Conservation (phyloP, 37 sponge, comb jelly and placozoan species). For the Lycopodina hypogea region DNA sequence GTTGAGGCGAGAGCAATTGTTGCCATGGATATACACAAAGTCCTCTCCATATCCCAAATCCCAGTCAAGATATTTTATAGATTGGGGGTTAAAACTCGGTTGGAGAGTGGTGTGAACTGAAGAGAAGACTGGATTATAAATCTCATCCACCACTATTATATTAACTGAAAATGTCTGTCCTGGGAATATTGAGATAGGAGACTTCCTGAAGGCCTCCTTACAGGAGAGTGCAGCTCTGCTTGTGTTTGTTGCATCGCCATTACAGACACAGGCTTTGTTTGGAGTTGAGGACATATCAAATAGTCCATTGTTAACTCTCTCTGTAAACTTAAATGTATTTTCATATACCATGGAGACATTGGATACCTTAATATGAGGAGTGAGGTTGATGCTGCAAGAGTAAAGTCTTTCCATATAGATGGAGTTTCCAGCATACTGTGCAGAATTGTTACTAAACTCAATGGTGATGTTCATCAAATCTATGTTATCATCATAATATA, state of each 20-base stretch:
- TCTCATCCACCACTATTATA: background rate
- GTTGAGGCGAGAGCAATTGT: slow-evolving; percentile 4
- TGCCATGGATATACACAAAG: background rate
- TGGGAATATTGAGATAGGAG: slow-evolving; percentile 3
- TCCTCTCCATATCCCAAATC: slow-evolving; percentile 2
- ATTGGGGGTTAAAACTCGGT: background rate
- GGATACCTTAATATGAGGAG: background rate
- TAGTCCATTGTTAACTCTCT: slow-evolving; percentile 7
- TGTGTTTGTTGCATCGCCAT: background rate
- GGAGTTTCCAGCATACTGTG: slow-evolving; percentile 22
- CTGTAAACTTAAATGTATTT: slow-evolving; percentile 4
- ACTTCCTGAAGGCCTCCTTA: background rate
- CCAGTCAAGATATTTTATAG: background rate
- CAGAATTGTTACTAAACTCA: slow-evolving; percentile 7
- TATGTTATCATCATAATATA: slow-evolving; percentile 3
- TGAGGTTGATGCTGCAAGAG: background rate
- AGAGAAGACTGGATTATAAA: slow-evolving; percentile 9
- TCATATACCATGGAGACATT: background rate
- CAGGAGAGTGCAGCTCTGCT: background rate
- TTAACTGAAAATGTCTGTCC: background rate
- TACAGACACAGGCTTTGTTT: background rate
- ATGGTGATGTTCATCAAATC: slow-evolving; percentile 2
- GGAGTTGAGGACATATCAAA: slow-evolving; percentile 16
- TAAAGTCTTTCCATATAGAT: slow-evolving; percentile 14
- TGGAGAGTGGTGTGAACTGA: background rate